Conservation (phyloP, 37 sponge, comb jelly and placozoan species). For the Ianthella basta region DNA sequence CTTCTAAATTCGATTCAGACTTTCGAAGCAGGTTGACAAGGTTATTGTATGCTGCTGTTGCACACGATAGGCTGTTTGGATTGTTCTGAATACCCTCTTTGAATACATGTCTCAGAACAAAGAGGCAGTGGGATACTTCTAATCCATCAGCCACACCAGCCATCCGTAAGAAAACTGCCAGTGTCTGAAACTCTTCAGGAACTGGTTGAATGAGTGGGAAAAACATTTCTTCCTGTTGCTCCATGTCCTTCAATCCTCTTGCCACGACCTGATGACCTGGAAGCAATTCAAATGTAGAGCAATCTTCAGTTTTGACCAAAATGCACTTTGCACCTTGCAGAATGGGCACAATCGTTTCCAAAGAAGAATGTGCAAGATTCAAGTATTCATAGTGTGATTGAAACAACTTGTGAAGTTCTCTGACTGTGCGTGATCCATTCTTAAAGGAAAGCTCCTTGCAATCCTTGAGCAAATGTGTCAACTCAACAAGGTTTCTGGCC, state of each 20-base stretch:
- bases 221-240: not conserved
- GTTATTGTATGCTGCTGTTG: not conserved
- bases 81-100: not conserved
- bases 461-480: not conserved
- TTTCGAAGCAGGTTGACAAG: not conserved
- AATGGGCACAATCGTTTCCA: not conserved
- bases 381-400: not conserved
- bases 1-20: not conserved
- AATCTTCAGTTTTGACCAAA: not conserved
- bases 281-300: not conserved
- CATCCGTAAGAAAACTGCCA: not conserved
- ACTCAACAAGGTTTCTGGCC: not conserved
- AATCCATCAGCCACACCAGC: not conserved
- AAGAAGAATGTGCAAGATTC: not conserved
- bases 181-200: not conserved
- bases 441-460: slow-evolving; percentile 19
- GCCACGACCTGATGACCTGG: not conserved
- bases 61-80: not conserved
- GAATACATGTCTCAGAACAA: not conserved
- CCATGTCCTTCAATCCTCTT: not conserved
- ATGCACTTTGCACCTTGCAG: not conserved
- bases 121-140: not conserved
- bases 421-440: not conserved
- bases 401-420: not conserved
- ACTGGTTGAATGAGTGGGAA: not conserved